Evolutionary conservation across 2,888 invertebrate genomes (phyloP), one percentile per base, ranked within the genome.

Genomic region (Xestobium rufovillosum): DNA sequence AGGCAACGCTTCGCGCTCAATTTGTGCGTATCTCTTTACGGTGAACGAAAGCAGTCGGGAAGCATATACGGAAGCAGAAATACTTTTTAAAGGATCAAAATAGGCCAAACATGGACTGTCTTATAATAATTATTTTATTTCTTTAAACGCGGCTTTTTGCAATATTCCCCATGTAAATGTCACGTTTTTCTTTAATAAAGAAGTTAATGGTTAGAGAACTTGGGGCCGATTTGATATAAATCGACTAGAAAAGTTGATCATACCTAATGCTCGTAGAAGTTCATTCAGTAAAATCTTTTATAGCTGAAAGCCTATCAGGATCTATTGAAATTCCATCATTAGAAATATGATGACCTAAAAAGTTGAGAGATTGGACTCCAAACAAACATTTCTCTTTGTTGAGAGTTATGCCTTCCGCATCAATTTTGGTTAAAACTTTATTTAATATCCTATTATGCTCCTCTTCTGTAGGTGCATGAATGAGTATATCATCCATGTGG

Each of bases 311-410:
- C 14, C 49, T 38, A 9, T 43, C 39, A 2, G 42, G 41, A 9
- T 47, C 37, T 11, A 52, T 36, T 12, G 23, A 25, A 10, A 52
- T 40, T 10, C 47, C 50, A 17, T 35, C 25, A 4, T 39, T 40
- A 4, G 49, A 49, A 12, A 57, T 39, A 3, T 39, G 15, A 32
- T 56, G 48, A 9, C 58, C 57, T 27, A 60, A 32, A 38, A 52
- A 56, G 4, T 42, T 44, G 3, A 58, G 16, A 27, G 40, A 15
- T 12, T 30, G 19, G 2, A 41, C 43, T 1, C 45, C 44, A 35
- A 58, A 50, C 10, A 43, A 10, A 42, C 57, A 59, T 42, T 61
- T 59, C 2, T 46, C 31, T 34, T 42, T 35, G 31, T 56, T 56
- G 3, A 56, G 11, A 1, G 50, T 53, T 14, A 52, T 37, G 2